phyloP scores from a whole-genome alignment of 2,113 vertebrate genomes.

The Arenaria interpres region DNA sequence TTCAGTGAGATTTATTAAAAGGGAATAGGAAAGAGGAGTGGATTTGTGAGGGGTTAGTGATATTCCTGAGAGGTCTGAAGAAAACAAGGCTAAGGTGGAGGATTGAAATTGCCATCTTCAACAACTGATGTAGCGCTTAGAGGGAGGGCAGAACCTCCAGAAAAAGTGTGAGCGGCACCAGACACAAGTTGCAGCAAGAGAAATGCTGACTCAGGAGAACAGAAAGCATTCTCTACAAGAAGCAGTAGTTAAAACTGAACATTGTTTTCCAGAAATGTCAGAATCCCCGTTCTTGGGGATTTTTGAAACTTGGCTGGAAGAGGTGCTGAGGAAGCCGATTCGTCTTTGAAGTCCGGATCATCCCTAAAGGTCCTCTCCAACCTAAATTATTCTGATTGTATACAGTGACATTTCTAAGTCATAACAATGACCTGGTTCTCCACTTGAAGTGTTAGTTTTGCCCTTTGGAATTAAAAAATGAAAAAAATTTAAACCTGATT shows the following conservation, averaged over 20 bases:
- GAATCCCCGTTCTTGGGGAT: not conserved
- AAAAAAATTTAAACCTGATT: not conserved
- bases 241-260: not conserved
- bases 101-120: not conserved
- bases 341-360: not conserved
- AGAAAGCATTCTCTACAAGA: not conserved
- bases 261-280: not conserved
- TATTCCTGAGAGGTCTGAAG: not conserved
- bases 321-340: not conserved
- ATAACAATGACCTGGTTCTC: not conserved
- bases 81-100: not conserved
- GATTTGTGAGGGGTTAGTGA: not conserved
- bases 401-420: not conserved
- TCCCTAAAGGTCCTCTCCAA: not conserved
- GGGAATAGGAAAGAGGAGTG: not conserved
- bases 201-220: not conserved
- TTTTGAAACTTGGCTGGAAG: not conserved
- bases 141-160: not conserved
- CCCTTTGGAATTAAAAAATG: not conserved
- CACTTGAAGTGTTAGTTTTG: not conserved
- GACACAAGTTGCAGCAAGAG: not conserved
- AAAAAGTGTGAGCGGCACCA: not conserved
- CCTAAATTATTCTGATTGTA: not conserved
- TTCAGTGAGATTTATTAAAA: not conserved
- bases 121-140: fast-evolving